Conservation (phyloP, 2,888 invertebrate species). For the Amiota communis region DNA sequence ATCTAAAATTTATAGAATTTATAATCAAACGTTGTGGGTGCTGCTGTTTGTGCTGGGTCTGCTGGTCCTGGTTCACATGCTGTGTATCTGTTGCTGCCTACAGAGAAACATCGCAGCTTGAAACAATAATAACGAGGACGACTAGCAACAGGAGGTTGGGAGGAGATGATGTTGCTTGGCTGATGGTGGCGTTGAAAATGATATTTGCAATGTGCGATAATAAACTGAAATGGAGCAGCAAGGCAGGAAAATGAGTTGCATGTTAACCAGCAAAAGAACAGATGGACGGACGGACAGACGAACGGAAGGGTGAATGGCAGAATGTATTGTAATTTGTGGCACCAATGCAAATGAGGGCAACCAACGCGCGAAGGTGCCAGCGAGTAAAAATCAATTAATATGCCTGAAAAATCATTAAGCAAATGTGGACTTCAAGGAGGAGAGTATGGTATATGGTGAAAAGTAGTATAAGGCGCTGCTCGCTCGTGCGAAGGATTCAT, state of each 20-base stretch:
- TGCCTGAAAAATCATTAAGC: constrained; percentile 19
- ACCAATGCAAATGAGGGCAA: not conserved
- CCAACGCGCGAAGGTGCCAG: not conserved
- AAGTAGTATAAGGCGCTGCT: not conserved
- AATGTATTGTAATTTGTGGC: not conserved
- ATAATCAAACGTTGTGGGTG: constrained; percentile 49
- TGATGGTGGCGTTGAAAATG: constrained; percentile 26
- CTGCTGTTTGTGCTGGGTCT: constrained; percentile 38
- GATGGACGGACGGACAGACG: not conserved
- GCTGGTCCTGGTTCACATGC: not conserved
- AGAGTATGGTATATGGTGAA: not conserved
- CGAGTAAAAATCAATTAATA: not conserved
- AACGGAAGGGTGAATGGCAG: not conserved
- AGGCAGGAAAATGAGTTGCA: constrained; percentile 13
- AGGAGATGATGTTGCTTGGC: not conserved
- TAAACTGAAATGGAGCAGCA: constrained; percentile 35
- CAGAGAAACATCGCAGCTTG: not conserved
- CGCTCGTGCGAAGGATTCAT: too few species aligned
- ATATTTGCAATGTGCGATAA: constrained; percentile 43
- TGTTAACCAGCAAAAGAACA: not conserved
- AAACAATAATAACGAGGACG: not conserved
- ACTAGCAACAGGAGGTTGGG: not conserved
- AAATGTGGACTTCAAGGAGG: not conserved
- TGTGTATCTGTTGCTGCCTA: not conserved
- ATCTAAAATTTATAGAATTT: constrained; percentile 66